A percentile compares a stretch with the other conserved stretches of the same genome.
Evolutionary conservation across 2,888 invertebrate species (phyloP).

Genomic region (Tuta absoluta): DNA sequence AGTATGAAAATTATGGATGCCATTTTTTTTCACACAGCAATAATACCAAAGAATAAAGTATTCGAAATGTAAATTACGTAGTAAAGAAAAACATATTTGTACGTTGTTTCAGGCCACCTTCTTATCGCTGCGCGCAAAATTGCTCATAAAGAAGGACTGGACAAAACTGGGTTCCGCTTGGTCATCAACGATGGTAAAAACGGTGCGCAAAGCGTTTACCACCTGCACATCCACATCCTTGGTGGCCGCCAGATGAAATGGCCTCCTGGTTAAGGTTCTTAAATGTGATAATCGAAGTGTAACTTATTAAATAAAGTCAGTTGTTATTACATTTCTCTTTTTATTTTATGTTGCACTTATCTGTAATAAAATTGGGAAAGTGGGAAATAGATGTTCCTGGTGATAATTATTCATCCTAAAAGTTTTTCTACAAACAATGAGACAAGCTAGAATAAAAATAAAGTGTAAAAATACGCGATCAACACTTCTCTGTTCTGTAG

Average conservation of each 20-base stretch:
- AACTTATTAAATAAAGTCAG: constrained; percentile 1
- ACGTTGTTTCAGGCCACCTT: constrained; percentile 84
- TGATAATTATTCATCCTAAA: too few species aligned
- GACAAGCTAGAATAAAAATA: too few species aligned
- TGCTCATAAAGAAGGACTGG: constrained; percentile 87
- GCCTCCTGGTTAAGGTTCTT: constrained; percentile 90
- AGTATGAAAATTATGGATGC: too few species aligned
- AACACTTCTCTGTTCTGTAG: too few species aligned
- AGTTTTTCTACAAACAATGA: too few species aligned
- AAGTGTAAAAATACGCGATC: too few species aligned
- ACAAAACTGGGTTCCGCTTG: constrained; percentile 89
- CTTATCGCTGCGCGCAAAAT: constrained; percentile 91
- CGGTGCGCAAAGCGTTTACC: constrained; percentile 97
- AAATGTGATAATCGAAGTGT: neutral
- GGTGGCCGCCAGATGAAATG: constrained; percentile 96
- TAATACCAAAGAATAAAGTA: too few species aligned
- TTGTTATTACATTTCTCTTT: neutral
- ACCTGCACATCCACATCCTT: constrained; percentile 96
- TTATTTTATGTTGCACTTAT: neutral
- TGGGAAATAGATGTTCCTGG: too few species aligned
- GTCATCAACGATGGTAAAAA: constrained; percentile 96
- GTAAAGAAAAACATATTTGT: too few species aligned
- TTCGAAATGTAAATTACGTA: too few species aligned
- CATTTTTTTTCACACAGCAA: neutral
- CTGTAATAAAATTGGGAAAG: too few species aligned